A percentile compares a stretch with the other conserved stretches of the same genome.
Evolutionary conservation across 2,797 vertebrate genomes (phyloP).

Genomic region (Glossophaga mutica): DNA sequence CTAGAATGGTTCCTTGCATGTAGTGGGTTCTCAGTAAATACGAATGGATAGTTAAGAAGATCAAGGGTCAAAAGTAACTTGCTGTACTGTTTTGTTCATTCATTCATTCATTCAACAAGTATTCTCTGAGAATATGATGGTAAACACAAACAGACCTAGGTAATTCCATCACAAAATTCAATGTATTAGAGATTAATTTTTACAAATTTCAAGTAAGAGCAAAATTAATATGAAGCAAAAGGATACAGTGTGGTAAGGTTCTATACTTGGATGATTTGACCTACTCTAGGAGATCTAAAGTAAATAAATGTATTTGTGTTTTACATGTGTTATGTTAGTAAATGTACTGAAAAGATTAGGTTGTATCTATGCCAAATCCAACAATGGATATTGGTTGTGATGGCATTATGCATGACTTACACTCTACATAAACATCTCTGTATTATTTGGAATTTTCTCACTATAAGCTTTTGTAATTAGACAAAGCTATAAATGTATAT

Average conservation of each 20-base stretch:
- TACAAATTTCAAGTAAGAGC: constrained; percentile 1
- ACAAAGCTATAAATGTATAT: background rate
- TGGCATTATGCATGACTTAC: background rate
- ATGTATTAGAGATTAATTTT: background rate
- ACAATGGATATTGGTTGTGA: background rate
- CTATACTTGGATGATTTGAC: background rate
- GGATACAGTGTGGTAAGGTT: background rate
- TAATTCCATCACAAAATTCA: background rate
- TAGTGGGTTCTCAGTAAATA: background rate
- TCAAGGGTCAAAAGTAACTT: background rate
- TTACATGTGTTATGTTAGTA: background rate
- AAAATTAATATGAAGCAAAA: background rate
- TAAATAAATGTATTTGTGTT: background rate
- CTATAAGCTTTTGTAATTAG: background rate
- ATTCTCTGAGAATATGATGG: background rate
- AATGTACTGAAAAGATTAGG: background rate
- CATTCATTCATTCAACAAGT: background rate
- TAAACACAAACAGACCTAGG: background rate
- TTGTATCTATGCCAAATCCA: background rate
- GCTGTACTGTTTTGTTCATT: background rate
- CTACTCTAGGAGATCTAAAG: background rate
- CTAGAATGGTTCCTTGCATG: background rate
- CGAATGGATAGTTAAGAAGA: background rate
- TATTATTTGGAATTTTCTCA: background rate
- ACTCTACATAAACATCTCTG: background rate